Evolutionary conservation across 1,140 invertebrate genomes (phyloP).

Genomic region (Acromyrmex heyeri): DNA sequence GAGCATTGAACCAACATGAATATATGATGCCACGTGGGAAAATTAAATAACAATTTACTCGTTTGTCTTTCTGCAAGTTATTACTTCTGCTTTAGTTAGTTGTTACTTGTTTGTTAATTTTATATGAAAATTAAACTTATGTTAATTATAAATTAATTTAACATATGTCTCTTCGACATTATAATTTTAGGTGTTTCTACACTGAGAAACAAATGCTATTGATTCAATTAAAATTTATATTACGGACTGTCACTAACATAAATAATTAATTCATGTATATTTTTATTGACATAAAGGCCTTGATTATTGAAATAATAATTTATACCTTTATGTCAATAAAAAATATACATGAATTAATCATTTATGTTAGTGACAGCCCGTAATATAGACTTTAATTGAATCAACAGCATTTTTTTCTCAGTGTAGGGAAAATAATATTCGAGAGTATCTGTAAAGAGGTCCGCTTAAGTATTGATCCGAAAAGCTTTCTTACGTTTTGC

Average conservation of each 20-base stretch:
- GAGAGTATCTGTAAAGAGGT: not conserved
- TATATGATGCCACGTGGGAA: conserved; percentile 20
- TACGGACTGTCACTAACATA: no score
- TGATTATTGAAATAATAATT: no score
- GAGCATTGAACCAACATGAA: conserved; percentile 3
- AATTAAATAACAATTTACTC: conserved; percentile 47
- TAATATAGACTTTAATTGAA: no score
- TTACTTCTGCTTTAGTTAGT: not conserved
- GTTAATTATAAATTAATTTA: conserved; percentile 33
- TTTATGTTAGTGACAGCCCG: no score
- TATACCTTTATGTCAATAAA: no score
- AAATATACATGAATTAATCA: no score
- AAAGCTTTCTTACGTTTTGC: not conserved
- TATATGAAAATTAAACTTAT: not conserved
- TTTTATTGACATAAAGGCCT: no score
- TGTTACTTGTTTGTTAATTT: conserved; percentile 24
- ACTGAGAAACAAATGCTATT: no score
- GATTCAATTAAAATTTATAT: no score
- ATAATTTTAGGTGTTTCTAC: conserved; percentile 3
- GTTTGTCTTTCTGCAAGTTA: conserved; percentile 50
- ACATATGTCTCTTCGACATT: not conserved
- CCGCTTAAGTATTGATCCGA: not conserved
- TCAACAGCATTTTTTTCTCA: no score
- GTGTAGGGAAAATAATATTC: not conserved
- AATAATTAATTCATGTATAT: no score